A percentile compares a stretch with the other conserved stretches of the same genome.
phyloP scores from a whole-genome alignment of 2,797 vertebrate genomes.

The Channallabes apus region DNA sequence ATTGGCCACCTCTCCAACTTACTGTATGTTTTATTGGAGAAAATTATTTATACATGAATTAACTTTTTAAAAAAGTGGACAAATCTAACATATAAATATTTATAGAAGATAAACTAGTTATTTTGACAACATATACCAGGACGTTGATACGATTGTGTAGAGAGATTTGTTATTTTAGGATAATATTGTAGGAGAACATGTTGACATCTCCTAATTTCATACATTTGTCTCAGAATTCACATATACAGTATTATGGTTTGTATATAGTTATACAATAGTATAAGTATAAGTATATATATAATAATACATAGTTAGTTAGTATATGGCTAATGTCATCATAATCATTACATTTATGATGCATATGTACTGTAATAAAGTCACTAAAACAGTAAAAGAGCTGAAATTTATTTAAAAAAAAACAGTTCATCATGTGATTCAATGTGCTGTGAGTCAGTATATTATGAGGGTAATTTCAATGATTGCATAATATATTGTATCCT shows the following conservation, averaged over 20 bases:
- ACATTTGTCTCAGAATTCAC: background rate
- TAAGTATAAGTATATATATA: no score
- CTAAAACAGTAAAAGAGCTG: background rate
- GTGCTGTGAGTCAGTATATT: background rate
- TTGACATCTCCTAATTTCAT: background rate
- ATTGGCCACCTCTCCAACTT: background rate
- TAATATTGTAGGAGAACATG: background rate
- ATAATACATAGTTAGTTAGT: no score
- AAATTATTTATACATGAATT: background rate
- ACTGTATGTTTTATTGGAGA: background rate
- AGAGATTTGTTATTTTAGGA: background rate
- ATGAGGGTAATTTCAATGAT: constrained; percentile 2
- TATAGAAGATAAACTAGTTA: background rate
- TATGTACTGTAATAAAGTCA: background rate
- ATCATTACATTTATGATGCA: background rate
- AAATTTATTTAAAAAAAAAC: background rate
- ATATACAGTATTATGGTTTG: no score
- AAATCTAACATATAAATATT: background rate
- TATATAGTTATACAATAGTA: no score
- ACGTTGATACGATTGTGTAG: background rate
- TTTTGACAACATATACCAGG: background rate
- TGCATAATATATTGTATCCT: constrained; percentile 8
- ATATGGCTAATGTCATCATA: background rate
- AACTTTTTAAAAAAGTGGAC: constrained; percentile 20
- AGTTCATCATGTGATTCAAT: background rate